Evolutionary conservation across 2,113 vertebrate species (phyloP), one percentile per base, ranked within the genome.

Genomic region (Bombycilla garrulus): DNA sequence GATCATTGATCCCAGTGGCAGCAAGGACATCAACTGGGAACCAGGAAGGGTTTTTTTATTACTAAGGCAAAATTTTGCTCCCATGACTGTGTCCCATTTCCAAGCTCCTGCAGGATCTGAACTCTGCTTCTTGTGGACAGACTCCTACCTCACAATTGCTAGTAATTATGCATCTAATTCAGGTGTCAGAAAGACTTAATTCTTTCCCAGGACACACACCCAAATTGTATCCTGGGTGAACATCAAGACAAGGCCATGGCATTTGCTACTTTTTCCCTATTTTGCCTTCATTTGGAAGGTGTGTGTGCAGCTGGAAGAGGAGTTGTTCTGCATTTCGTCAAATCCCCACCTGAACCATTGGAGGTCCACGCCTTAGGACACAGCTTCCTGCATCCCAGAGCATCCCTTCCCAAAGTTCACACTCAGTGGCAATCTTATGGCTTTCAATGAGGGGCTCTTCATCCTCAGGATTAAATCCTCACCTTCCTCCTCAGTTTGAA

Each of bases 191-290:
- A 58, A 44, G 33, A 22, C 29, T 51, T 19, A 29, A 7, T 76
- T 78, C 65, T 84, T 79, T 61, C 57, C 70, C 79, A 56, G 45
- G 12, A 38, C 23, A 47, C 56, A 74, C 61, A 26, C 35, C 23
- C 47, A 64, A 22, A 50, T 62, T 45, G 9, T 81, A 18, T 79
- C 48, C 42, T 76, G 65, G 51, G 56, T 60, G 70, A 57, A 47
- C 21, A 56, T 16, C 45, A 72, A 80, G 62, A 53, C 0, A 0
- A 88, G 53, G 44, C 67, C 0, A 0, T 64, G 44, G 61, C 11
- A 0, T 62, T 54, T 81, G 31, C 35, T 81, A 6, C 28, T 66
- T 91, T 64, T 66, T 35, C 15, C 20, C 31, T 33, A 18, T 2
- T 5, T 74, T 85, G 53, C 65, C 36, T 88, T 92, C 61, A 47